Evolutionary conservation across 2,797 vertebrate species (phyloP).

Genomic region (Bucorvus abyssinicus): DNA sequence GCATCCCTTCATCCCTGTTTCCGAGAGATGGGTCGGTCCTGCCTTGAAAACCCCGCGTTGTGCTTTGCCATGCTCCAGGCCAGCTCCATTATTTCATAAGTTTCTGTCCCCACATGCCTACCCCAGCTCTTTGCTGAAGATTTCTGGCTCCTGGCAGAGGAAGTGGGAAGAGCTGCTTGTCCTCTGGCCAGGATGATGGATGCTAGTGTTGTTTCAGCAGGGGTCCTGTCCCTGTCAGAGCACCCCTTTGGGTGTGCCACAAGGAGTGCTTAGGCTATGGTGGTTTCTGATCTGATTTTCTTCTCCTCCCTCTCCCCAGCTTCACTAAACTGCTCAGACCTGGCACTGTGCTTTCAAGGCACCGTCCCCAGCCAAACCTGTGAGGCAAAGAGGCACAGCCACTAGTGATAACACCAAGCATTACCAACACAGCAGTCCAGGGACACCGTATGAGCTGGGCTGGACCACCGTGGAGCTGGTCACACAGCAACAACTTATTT

Average conservation of each 20-base stretch:
- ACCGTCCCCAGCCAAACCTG: not conserved
- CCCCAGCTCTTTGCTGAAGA: not conserved
- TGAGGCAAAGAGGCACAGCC: not conserved
- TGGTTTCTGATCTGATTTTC: not conserved
- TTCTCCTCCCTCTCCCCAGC: not conserved
- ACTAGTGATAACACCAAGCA: not conserved
- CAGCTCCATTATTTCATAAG: fast-evolving
- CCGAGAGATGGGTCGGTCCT: not conserved
- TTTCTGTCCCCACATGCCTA: not conserved
- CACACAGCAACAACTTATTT: not conserved
- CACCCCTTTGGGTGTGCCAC: not conserved
- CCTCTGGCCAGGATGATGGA: fast-evolving
- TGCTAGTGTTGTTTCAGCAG: not conserved
- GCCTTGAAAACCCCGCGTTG: not conserved
- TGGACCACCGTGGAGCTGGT: not conserved
- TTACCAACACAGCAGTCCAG: not conserved
- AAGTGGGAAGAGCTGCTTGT: not conserved
- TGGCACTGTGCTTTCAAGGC: not conserved
- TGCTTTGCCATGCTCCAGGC: not conserved
- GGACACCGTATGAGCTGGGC: fast-evolving
- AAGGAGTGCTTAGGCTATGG: not conserved
- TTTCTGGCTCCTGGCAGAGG: not conserved
- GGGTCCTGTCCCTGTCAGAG: not conserved
- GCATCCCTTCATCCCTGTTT: not conserved
- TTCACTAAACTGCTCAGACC: not conserved